Evolutionary conservation across 1,140 invertebrate species (phyloP).

Genomic region (Drosophila ananassae): DNA sequence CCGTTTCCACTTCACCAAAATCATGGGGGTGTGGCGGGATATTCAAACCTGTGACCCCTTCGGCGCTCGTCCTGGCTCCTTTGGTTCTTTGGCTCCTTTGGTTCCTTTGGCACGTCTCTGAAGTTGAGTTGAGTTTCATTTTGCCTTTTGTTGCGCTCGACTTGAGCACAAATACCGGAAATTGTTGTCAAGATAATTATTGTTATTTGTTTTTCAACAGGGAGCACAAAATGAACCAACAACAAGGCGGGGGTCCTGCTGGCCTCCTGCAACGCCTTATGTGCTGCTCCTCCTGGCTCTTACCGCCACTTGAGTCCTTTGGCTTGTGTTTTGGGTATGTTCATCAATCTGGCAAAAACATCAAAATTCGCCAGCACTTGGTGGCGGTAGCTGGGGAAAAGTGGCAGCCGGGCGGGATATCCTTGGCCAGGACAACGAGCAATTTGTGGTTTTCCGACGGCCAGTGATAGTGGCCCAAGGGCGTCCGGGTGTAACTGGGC

Average conservation of each 20-base stretch:
- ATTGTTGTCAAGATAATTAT: slow-evolving; percentile 84
- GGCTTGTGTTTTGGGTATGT: slow-evolving; percentile 44
- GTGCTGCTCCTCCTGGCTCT: slow-evolving; percentile 2
- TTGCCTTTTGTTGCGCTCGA: slow-evolving; percentile 78
- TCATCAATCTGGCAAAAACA: slow-evolving; percentile 79
- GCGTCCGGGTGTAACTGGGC: slow-evolving; percentile 27
- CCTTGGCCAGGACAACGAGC: slow-evolving; percentile 50
- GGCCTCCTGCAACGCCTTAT: slow-evolving; percentile 33
- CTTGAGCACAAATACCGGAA: slow-evolving; percentile 83
- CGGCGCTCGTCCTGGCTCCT: slow-evolving; percentile 36
- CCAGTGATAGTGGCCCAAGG: slow-evolving; percentile 52
- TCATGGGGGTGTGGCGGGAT: slow-evolving; percentile 53
- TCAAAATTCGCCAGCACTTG: slow-evolving; percentile 59
- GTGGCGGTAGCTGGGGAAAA: neutral
- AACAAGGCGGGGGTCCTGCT: slow-evolving; percentile 29
- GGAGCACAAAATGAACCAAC: slow-evolving; percentile 50
- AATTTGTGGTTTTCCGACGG: slow-evolving; percentile 64
- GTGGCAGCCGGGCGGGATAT: slow-evolving; percentile 17
- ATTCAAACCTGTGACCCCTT: slow-evolving; percentile 57
- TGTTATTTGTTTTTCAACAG: slow-evolving; percentile 82
- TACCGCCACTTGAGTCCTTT: slow-evolving; percentile 3
- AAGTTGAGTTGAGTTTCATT: slow-evolving; percentile 77
- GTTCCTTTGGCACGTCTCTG: slow-evolving; percentile 67
- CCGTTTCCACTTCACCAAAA: slow-evolving; percentile 27
- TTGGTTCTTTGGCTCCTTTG: slow-evolving; percentile 13